Base-by-base conservation (phyloP, 2,888 invertebrate species). In the Caenorhabditis drosophilae region DNA sequence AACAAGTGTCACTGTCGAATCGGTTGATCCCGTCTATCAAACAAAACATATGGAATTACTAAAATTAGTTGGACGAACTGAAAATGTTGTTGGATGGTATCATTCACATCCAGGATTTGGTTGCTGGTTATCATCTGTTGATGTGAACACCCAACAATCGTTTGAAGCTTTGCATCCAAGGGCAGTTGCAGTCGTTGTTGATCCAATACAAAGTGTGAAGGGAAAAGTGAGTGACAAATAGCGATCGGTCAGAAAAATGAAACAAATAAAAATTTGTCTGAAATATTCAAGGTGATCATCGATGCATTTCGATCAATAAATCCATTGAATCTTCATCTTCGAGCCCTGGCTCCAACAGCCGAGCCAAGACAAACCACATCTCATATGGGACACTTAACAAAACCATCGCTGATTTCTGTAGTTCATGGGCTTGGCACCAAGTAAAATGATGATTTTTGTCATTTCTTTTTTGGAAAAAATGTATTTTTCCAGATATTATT, bases 71-170 rank as follows among this genome's bases (percentile, higher is more conserved):
- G 69, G 71, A n/a, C 45, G 75, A 34, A 54, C 54, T 20, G 75
- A 75, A 40, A 71, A 69, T 51, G 71, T 73, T n/a, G 73, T 73
- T 25, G 73, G 73, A 58, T 75, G 73, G 75, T 82, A 98, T 85
- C 98, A 98, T 84, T 97, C 96, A 51, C 98, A 98, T 89, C 98
- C 98, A 77, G 98, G 98, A 26, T 99, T 98, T 86, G 98, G 98
- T 42, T 98, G 98, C 85, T 99, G 98, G 98, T 87, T 98, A 67
- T 98, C 98, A n/a, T 79, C 74, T 41, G 97, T 99, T 7, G 98
- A 98, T 85, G 97, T 76, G 22, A 57, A 69, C 50, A 79, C 79
- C 9, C 79, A 79, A 52, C 76, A 78, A 52, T 67, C 72, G 20
- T 79, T 79, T 51, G 79, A 79, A 59, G 96, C 97, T 0, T 87